Base-by-base conservation (phyloP, 2,113 vertebrate species). In the Chaetops frenatus region DNA sequence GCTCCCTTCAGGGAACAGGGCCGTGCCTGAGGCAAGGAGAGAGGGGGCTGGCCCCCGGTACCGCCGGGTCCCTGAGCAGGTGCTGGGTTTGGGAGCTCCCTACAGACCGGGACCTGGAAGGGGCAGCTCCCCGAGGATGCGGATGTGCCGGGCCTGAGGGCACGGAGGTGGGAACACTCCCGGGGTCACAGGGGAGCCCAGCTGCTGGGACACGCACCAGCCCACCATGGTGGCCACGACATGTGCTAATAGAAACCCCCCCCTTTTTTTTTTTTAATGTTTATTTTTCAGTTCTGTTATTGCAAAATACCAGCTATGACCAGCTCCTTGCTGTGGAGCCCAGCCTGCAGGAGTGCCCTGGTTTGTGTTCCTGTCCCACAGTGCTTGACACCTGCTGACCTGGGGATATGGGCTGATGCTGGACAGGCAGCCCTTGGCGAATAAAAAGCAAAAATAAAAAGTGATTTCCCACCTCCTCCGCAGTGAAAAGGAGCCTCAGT, bases 171-270 rank as follows among this genome's bases (percentile, higher is more conserved):
- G 47, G 20, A 47, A 3, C 64, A 15, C 20, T 47, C 9, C n/a
- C 0, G 2, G 12, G 28, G 28, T 11, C 27, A 23, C 2, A 7
- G 45, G 23, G 12, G 14, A 69, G n/a, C 47, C 29, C 40, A 8
- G 60, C 54, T 38, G 61, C 72, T 7, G 7, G 42, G 5, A 53
- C 58, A 45, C 0, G 0, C 16, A 23, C 18, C 4, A 1, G 25
- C 28, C 57, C 40, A 22, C 40, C 5, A 0, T 1, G 0, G 31
- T 1, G 9, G 31, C 56, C 7, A 3, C 0, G 0, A 45, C 29
- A 62, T 7, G 5, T 36, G 28, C 24, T 44, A 61, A 36, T 9
- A 23, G 51, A 62, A 80, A n/a, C 4, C 4, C 27, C 13, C 3
- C 2, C 25, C 8, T 21, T 3, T 15, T 12, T 23, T 12, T 58